Conservation (phyloP, 2,113 vertebrate species). For the Sitta europaea region DNA sequence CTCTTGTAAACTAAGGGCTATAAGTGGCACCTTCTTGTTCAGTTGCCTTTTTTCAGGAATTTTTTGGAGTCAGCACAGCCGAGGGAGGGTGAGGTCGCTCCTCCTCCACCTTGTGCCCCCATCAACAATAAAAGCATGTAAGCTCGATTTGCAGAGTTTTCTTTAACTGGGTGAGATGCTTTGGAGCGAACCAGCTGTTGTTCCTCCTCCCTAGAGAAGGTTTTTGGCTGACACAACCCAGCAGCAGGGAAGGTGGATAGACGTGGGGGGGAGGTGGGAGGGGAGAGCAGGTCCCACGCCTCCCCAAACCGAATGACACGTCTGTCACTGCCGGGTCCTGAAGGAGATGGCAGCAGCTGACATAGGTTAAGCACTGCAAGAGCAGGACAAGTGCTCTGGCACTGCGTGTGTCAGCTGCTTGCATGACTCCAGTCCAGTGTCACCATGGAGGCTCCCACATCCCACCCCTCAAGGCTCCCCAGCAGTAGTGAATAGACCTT, state of each 20-base stretch:
- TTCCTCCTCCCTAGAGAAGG: not conserved
- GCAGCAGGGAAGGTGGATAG: not conserved
- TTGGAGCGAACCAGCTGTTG: conserved; percentile 8
- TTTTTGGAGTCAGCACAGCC: not conserved
- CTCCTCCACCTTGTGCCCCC: not conserved
- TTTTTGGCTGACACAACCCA: not conserved
- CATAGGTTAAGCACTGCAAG: conserved; percentile 5
- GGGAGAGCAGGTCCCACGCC: not conserved
- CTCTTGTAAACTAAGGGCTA: not conserved
- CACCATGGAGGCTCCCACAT: rapidly evolving
- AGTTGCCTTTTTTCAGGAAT: not conserved
- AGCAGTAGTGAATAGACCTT: not conserved
- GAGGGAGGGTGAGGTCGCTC: not conserved
- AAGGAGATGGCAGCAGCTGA: not conserved
- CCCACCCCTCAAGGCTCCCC: not conserved
- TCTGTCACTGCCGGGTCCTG: not conserved
- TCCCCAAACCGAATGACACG: rapidly evolving
- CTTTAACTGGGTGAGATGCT: not conserved
- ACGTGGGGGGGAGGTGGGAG: not conserved
- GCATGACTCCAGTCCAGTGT: not conserved
- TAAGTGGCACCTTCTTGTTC: not conserved
- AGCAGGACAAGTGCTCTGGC: not conserved
- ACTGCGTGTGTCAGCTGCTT: not conserved
- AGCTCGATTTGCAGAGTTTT: not conserved
- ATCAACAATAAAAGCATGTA: not conserved